A percentile compares a stretch with the other conserved stretches of the same genome.
These are phyloP conservation scores for Chionis minor DNA, from an alignment of 2,113 vertebrate genomes.

Conservation along the genomic window DNA sequence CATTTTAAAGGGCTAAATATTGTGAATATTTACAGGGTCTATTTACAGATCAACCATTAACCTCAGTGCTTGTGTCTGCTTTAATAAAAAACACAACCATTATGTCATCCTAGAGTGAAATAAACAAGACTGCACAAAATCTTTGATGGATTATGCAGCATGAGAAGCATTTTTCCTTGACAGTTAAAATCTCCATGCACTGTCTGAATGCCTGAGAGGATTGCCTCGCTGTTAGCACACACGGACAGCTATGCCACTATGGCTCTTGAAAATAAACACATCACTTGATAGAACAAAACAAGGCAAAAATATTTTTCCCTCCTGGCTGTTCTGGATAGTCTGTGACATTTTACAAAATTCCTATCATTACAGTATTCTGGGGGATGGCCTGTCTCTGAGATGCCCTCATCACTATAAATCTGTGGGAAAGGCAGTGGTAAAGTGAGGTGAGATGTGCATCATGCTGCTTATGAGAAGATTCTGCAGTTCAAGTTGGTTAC, in stretches of 20 bases:
- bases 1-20: background rate
- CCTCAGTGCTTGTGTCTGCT: background rate
- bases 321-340: background rate
- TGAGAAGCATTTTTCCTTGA: background rate
- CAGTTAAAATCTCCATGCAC: background rate
- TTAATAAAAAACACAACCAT: background rate
- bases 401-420: background rate
- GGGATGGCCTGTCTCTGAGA: background rate
- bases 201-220: background rate
- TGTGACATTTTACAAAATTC: background rate
- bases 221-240: background rate
- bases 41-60: background rate
- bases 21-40: background rate
- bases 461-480: background rate
- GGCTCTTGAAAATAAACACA: background rate
- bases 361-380: background rate
- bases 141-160: background rate
- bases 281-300: background rate
- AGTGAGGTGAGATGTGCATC: background rate
- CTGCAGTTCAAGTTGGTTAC: background rate
- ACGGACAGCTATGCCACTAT: background rate
- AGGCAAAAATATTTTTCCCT: background rate
- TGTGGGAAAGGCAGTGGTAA: background rate
- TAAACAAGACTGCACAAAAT: background rate
- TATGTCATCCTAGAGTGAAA: background rate